Evolutionary conservation across 2,797 vertebrate species (phyloP).

Genomic region (Cyprinella venusta): DNA sequence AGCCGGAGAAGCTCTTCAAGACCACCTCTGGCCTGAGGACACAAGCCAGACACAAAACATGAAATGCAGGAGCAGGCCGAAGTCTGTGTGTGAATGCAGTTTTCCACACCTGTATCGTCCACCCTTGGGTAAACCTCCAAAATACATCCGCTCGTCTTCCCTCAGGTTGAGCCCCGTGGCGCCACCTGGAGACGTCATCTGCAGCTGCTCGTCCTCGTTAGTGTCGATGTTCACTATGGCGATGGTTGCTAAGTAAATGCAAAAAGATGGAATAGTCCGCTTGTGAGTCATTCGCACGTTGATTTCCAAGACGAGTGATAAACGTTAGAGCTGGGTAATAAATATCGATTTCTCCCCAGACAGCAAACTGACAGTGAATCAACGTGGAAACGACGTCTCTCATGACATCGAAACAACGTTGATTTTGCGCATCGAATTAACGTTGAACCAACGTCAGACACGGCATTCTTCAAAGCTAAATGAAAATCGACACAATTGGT

Average conservation of each 20-base stretch:
- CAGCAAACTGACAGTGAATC: no score
- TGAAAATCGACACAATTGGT: no score
- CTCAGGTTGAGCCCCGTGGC: slow-evolving; percentile 93
- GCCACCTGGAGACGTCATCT: slow-evolving; percentile 82
- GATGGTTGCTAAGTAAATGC: slow-evolving; percentile 80
- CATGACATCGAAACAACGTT: no score
- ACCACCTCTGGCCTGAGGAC: slow-evolving; percentile 88
- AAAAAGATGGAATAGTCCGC: neutral
- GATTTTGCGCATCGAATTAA: no score
- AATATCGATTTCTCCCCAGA: no score
- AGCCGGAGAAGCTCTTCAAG: slow-evolving; percentile 89
- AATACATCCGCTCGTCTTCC: slow-evolving; percentile 92
- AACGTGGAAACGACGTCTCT: no score
- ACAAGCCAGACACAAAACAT: slow-evolving; percentile 13
- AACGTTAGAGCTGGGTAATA: no score
- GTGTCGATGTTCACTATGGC: slow-evolving; percentile 87
- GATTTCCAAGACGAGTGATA: neutral
- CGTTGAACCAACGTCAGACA: no score
- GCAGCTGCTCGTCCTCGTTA: slow-evolving; percentile 83
- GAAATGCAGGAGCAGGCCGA: neutral
- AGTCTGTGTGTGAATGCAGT: neutral
- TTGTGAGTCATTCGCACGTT: neutral
- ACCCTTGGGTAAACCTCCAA: slow-evolving; percentile 90
- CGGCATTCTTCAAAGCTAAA: no score
- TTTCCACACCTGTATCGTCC: slow-evolving; percentile 90